Base-by-base conservation (phyloP, 2,888 invertebrate genomes). In the Catocala nupta region DNA sequence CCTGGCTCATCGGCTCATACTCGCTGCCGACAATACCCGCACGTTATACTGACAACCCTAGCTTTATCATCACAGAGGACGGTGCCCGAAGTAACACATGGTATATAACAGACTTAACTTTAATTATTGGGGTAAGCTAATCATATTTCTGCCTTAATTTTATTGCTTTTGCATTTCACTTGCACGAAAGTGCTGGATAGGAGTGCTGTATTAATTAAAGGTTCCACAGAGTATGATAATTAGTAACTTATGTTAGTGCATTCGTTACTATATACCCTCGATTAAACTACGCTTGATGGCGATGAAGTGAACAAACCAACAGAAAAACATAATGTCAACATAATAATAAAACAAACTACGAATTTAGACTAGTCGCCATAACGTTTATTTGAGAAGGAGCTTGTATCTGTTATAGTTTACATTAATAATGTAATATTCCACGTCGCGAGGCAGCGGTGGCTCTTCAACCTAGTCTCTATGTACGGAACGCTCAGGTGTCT, bases 1-100 rank as follows among this genome's bases (percentile, higher is more conserved):
- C 75, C 81, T 75, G 81, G 77, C 87, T 69, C 89, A 89, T 86
- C 87, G 90, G 90, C 90, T 84, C 91, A 87, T 89, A 89, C 86
- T 87, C 89, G 85, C 92, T 92, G 92, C 85, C 84, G 78, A 90
- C 84, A 90, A 77, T 68, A 69, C 56, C 55, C 55, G 60, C 82
- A 86, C 82, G 63, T 75, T 73, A 78, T 75, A 55, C 62, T 53
- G 59, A 66, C 68, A 73, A 59, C 62, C 68, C 68, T 59, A 57
- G 42, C 54, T 16, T 12, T 33, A 47, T 33, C 33, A 52, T 33
- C 50, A 43, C 10, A 33, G 0, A 25, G 43, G 34, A 36, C 9
- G 1, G 13, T 9, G 25, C 7, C 5, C 43, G n/a, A 42, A 5
- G 1, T 25, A 5, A 56, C 10, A 33, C 49, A 49, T 11, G 48